Evolutionary conservation across 2,888 invertebrate genomes (phyloP).

Genomic region (Polydrusus pterygomalis): DNA sequence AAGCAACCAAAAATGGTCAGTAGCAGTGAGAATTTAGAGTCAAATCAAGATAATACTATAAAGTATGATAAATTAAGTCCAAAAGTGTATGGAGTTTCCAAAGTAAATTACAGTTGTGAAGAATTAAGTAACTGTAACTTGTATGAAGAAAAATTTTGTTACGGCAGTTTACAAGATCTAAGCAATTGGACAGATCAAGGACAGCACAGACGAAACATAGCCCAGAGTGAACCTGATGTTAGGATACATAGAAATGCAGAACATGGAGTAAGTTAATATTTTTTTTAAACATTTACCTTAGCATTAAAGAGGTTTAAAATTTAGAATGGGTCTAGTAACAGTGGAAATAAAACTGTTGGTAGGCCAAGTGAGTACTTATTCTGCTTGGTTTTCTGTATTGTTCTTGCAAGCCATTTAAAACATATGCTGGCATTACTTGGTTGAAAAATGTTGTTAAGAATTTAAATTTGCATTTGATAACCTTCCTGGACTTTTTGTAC

Average conservation of each 20-base stretch:
- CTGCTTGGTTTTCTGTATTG: constrained; percentile 5
- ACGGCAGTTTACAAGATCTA: constrained; percentile 81
- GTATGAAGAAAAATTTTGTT: constrained; percentile 69
- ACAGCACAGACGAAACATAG: constrained; percentile 62
- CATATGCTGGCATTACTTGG: too few relatives aligned
- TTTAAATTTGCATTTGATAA: too few relatives aligned
- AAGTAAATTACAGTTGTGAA: constrained; percentile 69
- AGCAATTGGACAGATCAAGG: constrained; percentile 65
- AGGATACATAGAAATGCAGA: constrained; percentile 68
- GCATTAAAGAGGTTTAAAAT: too few relatives aligned
- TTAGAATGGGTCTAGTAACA: too few relatives aligned
- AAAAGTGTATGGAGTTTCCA: constrained; percentile 77
- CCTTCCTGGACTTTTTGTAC: too few relatives aligned
- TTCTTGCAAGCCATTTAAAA: not conserved
- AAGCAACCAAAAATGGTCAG: constrained; percentile 64
- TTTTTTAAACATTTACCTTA: constrained; percentile 1
- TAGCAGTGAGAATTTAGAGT: constrained; percentile 68
- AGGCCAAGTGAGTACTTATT: too few relatives aligned
- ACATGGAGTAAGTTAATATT: constrained; percentile 57
- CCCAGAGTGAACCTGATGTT: constrained; percentile 82
- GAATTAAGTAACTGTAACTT: constrained; percentile 67
- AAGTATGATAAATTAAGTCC: constrained; percentile 73
- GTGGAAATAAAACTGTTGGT: too few relatives aligned
- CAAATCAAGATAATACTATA: constrained; percentile 50
- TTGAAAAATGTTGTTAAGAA: too few relatives aligned